Evolutionary conservation across 2,888 invertebrate genomes (phyloP).

Genomic region (Ectemnius continuus): DNA sequence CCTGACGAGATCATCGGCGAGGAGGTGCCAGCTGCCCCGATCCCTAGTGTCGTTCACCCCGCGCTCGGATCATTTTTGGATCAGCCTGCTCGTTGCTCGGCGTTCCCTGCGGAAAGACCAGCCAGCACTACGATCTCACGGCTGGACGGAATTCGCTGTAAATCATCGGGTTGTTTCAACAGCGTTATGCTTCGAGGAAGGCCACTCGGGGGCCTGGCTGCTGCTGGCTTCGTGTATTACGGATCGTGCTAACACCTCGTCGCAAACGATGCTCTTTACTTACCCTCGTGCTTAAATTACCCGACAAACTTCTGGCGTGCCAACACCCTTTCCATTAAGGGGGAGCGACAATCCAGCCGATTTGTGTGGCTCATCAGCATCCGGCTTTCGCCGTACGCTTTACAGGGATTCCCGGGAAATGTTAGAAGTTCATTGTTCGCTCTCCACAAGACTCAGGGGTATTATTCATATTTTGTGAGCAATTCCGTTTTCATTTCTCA

Average conservation of each 20-base stretch:
- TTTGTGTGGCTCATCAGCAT: too few relatives aligned
- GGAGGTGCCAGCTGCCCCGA: constrained; percentile 51
- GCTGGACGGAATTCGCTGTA: constrained; percentile 32
- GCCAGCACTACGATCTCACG: constrained; percentile 5
- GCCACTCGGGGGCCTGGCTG: not conserved
- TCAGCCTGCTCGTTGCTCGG: constrained; percentile 27
- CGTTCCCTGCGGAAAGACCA: constrained; percentile 34
- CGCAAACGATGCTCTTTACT: not conserved
- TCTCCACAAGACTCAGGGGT: too few relatives aligned
- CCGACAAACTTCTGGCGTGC: not conserved
- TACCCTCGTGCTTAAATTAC: not conserved
- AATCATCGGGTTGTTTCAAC: constrained; percentile 27
- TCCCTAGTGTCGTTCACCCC: constrained; percentile 62
- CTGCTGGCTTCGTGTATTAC: not conserved
- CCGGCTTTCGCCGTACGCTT: too few relatives aligned
- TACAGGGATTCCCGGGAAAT: too few relatives aligned
- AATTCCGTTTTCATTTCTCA: too few relatives aligned
- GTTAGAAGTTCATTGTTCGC: too few relatives aligned
- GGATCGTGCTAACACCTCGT: not conserved
- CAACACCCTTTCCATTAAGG: too few relatives aligned
- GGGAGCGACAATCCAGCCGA: too few relatives aligned
- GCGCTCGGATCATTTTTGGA: constrained; percentile 60
- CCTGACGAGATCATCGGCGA: constrained; percentile 53
- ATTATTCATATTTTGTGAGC: too few relatives aligned
- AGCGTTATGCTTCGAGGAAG: not conserved